Base-by-base conservation (phyloP, 2,888 invertebrate genomes). In the Eupithecia insigniata region DNA sequence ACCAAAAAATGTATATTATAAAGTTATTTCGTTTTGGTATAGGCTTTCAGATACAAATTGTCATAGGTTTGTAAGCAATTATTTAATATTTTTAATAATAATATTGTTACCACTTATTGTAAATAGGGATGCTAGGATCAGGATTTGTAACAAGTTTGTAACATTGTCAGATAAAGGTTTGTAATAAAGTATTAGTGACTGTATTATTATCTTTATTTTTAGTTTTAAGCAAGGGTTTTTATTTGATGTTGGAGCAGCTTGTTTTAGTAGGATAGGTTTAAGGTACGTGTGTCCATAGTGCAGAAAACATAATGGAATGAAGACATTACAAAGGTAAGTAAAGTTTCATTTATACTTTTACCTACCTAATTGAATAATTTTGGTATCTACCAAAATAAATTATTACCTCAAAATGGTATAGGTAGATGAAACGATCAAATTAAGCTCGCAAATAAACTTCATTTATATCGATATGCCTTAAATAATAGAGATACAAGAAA, bases 1-100 rank as follows among this genome's bases (percentile, higher is more conserved):
- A 92, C 93, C 93, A 92, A 94, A 94, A 90, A 92, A 86, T 93
- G 90, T 93, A 91, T 92, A 92, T 92, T 92, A 83, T 87, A 79
- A 83, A 88, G 86, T 89, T 90, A 91, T 88, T 88, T 89, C 80
- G 85, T 89, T 91, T 92, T 93, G 93, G 92, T 93, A 86, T 87
- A 87, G 87, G 88, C 90, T 93, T 93, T 91, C 90, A 85, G 66
- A 76, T 85, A 90, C 90, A 91, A 91, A 92, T 89, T 92, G 90
- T 92, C 86, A 85, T 91, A 91, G 89, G 86, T 87, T 88, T 76
- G 81, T 82, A 85, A 88, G 71, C 69, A 74, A 67, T 84, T 92
- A 92, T 93, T 93, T 92, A 92, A 92, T 81, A 81, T 82, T 76
- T 88, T 34, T 62, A 84, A 85, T 85, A 83, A 85, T 80, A 85